Evolutionary conservation across 2,888 invertebrate genomes (phyloP), one percentile per base, ranked within the genome.

Genomic region (Andrena chrysosceles): DNA sequence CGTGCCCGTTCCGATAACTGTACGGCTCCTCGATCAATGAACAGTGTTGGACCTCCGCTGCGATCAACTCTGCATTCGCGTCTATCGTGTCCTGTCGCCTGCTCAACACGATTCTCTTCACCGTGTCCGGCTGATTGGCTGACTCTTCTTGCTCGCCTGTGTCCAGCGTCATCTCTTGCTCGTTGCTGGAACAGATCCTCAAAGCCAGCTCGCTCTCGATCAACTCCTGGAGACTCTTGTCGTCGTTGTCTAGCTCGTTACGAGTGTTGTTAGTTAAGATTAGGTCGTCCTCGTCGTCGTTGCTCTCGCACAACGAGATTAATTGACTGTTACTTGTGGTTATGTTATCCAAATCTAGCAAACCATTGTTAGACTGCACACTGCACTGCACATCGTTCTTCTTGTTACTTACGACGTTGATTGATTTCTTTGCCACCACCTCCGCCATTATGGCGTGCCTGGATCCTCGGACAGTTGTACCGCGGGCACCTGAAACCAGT

Each of bases 341-440:
- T 91, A 93, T 87, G 87, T 91, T 92, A 89, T 93, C 93, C 91
- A 93, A 89, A 87, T 93, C 93, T 90, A 93, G 93, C 93, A 94
- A 92, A 92, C 93, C 93, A 89, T 93, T 94, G 93, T 94, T 94
- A 93, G 94, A 93, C 83, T 91, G 92, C 89, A 93, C 92, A 92
- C 91, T 87, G 91, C 94, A 94, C 56, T 56, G 56, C 91, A 93
- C 93, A 84, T 91, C 91, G 90, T 85, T 91, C 87, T 92, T 93
- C 88, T 91, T 93, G 92, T 91, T 94, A 93, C 93, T 93, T 92
- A 93, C 92, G 85, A 92, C 93, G 87, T 91, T 91, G 82, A 90
- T 90, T 79, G 94, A 92, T 85, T 93, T 94, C 91, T 93, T 94
- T 66, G 93, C 91, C 85, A 92, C 92, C 89, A 94, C 91, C 90